Evolutionary conservation across 35 echinoderm and acorn worm species (phyloP), one percentile per base, ranked within the genome.

Genomic region (Ophioderma brevispina): DNA sequence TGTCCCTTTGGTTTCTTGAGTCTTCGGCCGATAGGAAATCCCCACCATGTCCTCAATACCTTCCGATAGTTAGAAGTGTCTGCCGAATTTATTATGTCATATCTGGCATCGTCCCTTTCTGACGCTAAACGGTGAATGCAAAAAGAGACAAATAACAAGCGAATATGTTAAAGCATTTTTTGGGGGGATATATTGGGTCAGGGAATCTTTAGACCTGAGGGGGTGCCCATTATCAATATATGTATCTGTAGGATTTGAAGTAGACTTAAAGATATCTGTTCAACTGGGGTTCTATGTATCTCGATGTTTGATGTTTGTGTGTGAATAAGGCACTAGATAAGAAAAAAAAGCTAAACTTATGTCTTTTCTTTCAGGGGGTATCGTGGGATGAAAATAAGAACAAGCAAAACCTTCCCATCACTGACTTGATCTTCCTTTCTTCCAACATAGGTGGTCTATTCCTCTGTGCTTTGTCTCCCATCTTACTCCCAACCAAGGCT

Each of bases 51-150:
- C 97, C 35, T 99, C 97, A 76, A 99, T 95, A 33, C 97, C 97
- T 80, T 95, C 93, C 8, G 97, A 99, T 1, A 99, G n/a, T n/a
- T n/a, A n/a, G 78, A 11, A 99, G 59, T 0, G 97, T 99, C 35
- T 95, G 93, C 84, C 97, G 88, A 99, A 99, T 88, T 99, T 99
- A 28, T 99, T 90, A 99, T 95, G 80, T 99, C 97, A 85, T 99
- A 91, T 28, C 91, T 70, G n/a, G 97, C 94, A 79, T 99, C 97
- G 49, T 99, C 97, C 78, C 94, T 46, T 99, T 99, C 70, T 91
- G 83, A 41, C 97, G 84, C 63, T n/a, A n/a, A n/a, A n/a, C n/a
- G n/a, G n/a, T n/a, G n/a, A n/a, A n/a, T n/a, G n/a, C n/a, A n/a
- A n/a, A n/a, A n/a, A n/a, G n/a, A n/a, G n/a, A n/a, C n/a, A n/a